Percentiles rank a stretch among this genome's conserved stretches.
phyloP scores from a whole-genome alignment of 1,140 invertebrate species.

The Danaus plexippus region DNA sequence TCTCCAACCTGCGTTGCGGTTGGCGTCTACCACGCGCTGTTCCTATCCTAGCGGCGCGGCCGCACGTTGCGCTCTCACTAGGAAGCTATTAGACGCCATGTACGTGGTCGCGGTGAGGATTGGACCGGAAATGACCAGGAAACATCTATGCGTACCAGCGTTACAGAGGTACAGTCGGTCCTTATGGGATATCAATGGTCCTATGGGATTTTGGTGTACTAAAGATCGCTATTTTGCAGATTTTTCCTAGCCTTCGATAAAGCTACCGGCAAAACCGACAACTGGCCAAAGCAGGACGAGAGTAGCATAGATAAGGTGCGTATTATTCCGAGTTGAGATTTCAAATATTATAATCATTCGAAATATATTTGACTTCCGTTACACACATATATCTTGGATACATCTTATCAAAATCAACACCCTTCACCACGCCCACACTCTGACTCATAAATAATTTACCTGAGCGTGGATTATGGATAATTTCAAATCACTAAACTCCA shows the following conservation, averaged over 20 bases:
- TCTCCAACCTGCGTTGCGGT: conserved; percentile 81
- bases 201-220: too few species aligned
- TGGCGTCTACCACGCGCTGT: conserved; percentile 81
- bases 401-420: too few species aligned
- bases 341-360: not conserved
- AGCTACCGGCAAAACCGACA: conserved; percentile 74
- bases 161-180: conserved; percentile 70
- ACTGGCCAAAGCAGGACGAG: conserved; percentile 62
- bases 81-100: conserved; percentile 86
- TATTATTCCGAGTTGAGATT: not conserved
- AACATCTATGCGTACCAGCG: conserved; percentile 80
- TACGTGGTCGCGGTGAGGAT: conserved; percentile 85
- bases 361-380: not conserved
- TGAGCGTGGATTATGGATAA: too few species aligned
- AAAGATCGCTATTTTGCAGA: conserved; percentile 40
- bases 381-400: too few species aligned
- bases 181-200: not conserved
- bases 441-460: too few species aligned
- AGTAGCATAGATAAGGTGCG: conserved; percentile 45
- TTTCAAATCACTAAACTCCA: too few species aligned
- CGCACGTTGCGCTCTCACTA: conserved; percentile 81
- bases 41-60: conserved; percentile 84
- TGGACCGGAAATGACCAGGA: conserved; percentile 87
- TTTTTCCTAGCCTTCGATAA: conserved; percentile 93
- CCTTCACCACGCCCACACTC: too few species aligned